Conservation (phyloP, 2,797 vertebrate genomes). For the Garrulus glandarius region DNA sequence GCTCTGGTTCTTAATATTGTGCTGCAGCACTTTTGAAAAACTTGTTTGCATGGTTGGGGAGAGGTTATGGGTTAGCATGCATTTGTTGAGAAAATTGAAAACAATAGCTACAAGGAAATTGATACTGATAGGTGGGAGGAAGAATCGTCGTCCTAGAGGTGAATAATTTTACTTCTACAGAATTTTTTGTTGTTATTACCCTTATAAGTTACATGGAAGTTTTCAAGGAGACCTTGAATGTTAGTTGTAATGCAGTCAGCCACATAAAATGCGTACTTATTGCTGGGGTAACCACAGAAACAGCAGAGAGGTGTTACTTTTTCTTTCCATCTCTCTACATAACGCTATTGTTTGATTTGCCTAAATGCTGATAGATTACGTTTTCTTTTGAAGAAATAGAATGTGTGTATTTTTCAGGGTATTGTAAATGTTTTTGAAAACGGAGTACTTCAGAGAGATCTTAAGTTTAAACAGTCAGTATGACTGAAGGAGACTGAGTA, state of each 20-base stretch:
- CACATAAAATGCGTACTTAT: not conserved
- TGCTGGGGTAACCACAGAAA: not conserved
- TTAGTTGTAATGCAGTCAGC: not conserved
- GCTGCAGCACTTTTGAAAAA: not conserved
- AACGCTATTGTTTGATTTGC: not conserved
- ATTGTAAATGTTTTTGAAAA: not conserved
- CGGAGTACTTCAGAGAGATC: not conserved
- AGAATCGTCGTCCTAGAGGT: not conserved
- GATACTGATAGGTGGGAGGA: not conserved
- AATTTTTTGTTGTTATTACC: not conserved
- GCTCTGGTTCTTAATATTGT: not conserved
- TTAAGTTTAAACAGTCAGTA: not conserved
- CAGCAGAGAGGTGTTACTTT: not conserved
- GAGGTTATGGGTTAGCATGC: not conserved
- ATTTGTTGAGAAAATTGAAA: not conserved
- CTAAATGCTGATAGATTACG: not conserved
- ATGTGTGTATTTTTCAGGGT: not conserved
- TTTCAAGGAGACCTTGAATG: not conserved
- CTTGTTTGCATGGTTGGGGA: not conserved
- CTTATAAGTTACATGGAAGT: not conserved
- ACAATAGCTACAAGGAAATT: not conserved
- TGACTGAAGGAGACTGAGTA: not conserved
- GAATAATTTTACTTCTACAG: not conserved
- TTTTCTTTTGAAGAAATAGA: not conserved
- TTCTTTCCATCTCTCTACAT: not conserved